A percentile compares a stretch with the other conserved stretches of the same genome.
These are phyloP conservation scores for Silurus lanzhouensis DNA, from an alignment of 2,797 vertebrate genomes.

Conservation along the genomic window DNA sequence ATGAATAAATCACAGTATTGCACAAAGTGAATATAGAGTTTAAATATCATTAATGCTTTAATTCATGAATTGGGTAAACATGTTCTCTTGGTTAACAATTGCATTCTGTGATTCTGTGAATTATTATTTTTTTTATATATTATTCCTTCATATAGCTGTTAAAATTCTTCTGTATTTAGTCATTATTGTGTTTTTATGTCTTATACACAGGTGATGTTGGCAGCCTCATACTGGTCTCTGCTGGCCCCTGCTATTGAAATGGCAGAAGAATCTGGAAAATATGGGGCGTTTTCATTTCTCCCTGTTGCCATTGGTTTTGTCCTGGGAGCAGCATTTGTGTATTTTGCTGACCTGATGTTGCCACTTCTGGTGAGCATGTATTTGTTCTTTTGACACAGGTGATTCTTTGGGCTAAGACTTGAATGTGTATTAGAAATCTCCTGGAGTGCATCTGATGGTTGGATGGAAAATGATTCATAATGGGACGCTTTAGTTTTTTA, in stretches of 20 bases:
- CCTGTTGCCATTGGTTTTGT: slow-evolving; percentile 88
- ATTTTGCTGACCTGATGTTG: slow-evolving; percentile 82
- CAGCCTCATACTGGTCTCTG: slow-evolving; percentile 95
- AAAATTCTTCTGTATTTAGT: not conserved
- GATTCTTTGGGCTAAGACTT: not conserved
- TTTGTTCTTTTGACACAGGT: not conserved
- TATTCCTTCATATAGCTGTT: not conserved
- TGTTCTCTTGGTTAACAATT: not conserved
- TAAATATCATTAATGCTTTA: not conserved
- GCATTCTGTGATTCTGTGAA: not conserved
- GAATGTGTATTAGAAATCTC: not conserved
- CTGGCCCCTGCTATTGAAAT: slow-evolving; percentile 91
- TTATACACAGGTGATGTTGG: slow-evolving; percentile 88
- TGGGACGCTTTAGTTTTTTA: not conserved
- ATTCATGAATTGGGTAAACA: not conserved
- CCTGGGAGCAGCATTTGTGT: slow-evolving; percentile 90
- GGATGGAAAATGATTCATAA: not conserved
- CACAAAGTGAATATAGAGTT: not conserved
- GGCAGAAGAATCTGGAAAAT: slow-evolving; percentile 85
- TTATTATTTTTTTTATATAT: too few species aligned
- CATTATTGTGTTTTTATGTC: not conserved
- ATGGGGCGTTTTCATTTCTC: slow-evolving; percentile 86
- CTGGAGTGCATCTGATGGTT: not conserved
- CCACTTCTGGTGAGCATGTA: slow-evolving; percentile 81
- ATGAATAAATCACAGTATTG: not conserved